Base-by-base conservation (phyloP, 2,797 vertebrate species). In the Macropus fuliginosus region DNA sequence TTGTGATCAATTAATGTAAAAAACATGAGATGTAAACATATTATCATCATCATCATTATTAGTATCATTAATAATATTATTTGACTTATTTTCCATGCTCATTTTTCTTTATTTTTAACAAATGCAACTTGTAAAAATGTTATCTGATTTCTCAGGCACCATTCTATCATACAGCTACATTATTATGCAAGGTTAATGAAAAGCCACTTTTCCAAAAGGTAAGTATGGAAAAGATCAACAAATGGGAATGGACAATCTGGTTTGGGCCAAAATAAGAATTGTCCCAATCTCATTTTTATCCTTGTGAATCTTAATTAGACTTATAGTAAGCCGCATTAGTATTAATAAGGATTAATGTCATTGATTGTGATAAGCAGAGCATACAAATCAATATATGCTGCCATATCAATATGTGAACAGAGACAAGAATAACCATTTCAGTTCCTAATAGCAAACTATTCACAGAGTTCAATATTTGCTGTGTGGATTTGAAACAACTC, bases 311-410 rank as follows among this genome's bases (percentile, higher is more conserved):
- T 98, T 97, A 98, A 98, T 97, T 97, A 97, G 94, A 97, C 81
- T 96, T 96, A 95, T 57, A 81, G 96, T 96, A 97, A 98, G 95
- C 92, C 94, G 97, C 46, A 96, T 97, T 97, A 95, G 94, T 96
- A 90, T 96, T 98, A 97, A 97, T 97, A 97, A 96, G 94, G 95
- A 97, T 98, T 98, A 98, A 98, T 98, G 94, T 97, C 96, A 97
- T 50, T 54, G 90, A 91, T 91, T 95, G 91, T 93, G 96, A 98
- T 97, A 97, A 97, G 91, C 96, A 96, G 56, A 96, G 81, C 96
- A 95, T 93, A 94, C 94, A 96, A 96, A 98, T 98, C 98, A 98
- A 97, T 98, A 97, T 95, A 96, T 94, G 59, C 55, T 55, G 21
- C 89, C 24, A 0, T 98, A 97, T 97, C 96, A 95, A 97, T 98